A percentile compares a stretch with the other conserved stretches of the same genome.
These are phyloP conservation scores for Hapalemur alaotrensis DNA, from an alignment of 2,797 vertebrate genomes.

Conservation along the genomic window DNA sequence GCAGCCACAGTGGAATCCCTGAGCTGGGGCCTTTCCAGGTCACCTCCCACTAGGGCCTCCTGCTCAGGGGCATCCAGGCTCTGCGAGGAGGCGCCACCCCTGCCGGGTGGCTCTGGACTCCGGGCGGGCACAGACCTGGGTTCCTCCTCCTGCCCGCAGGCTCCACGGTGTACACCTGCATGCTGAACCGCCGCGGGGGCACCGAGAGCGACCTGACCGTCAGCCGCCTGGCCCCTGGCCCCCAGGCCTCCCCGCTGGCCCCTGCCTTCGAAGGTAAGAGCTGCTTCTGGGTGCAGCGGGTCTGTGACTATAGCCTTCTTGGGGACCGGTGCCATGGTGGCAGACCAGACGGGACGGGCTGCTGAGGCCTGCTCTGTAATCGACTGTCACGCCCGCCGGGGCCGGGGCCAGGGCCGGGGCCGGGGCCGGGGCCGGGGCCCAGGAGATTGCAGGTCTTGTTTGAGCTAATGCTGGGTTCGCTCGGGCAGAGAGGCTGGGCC, in stretches of 20 bases:
- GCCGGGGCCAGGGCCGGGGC: too few species aligned
- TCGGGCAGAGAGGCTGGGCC: accelerated
- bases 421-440: accelerated
- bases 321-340: accelerated
- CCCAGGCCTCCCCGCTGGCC: conserved; percentile 84
- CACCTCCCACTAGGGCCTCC: accelerated
- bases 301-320: accelerated
- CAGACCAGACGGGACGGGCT: too few species aligned
- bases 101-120: accelerated
- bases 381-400: accelerated
- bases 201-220: conserved; percentile 95
- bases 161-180: conserved; percentile 95
- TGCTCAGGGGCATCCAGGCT: accelerated
- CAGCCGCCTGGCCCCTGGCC: conserved; percentile 88
- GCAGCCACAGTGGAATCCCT: accelerated
- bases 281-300: accelerated
- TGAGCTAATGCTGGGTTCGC: neutral
- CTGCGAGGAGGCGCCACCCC: accelerated
- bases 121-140: neutral
- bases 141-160: conserved; percentile 81
- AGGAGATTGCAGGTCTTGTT: neutral
- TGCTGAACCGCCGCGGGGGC: conserved; percentile 93
- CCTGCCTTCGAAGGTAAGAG: conserved; percentile 89
- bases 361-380: neutral
- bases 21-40: accelerated